phyloP scores from a whole-genome alignment of 2,888 invertebrate genomes.

The Leptopilina myrica region DNA sequence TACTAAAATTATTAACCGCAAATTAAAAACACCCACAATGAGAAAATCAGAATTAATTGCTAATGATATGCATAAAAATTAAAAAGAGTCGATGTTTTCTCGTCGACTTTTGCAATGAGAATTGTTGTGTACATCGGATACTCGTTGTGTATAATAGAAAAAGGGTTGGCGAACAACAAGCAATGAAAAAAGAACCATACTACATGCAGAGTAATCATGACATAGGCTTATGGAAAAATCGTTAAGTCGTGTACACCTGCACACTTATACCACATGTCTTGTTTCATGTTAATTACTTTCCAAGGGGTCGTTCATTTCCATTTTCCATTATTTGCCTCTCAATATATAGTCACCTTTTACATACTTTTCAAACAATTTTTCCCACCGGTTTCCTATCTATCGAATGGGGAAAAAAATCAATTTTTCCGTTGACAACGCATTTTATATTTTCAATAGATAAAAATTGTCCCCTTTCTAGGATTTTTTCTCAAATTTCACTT shows the following conservation, averaged over 20 bases:
- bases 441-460: no score
- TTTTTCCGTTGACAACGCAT: no score
- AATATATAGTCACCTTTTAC: background rate
- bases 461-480: no score
- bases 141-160: background rate
- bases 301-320: conserved; percentile 6
- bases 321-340: conserved; percentile 18
- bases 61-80: no score
- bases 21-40: no score
- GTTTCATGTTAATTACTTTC: conserved; percentile 22
- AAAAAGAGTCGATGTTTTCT: background rate
- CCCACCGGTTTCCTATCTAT: no score
- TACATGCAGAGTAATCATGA: conserved; percentile 39
- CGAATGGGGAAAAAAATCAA: no score
- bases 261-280: conserved; percentile 5
- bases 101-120: conserved; percentile 11
- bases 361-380: background rate
- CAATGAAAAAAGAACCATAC: conserved; percentile 5
- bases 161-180: conserved; percentile 3
- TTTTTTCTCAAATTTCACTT: no score
- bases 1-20: no score
- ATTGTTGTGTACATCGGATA: background rate
- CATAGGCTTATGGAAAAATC: conserved; percentile 34
- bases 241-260: conserved; percentile 35
- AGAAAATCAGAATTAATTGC: no score